Base-by-base conservation (phyloP, 2,888 invertebrate species). In the Leptinotarsa juncta region DNA sequence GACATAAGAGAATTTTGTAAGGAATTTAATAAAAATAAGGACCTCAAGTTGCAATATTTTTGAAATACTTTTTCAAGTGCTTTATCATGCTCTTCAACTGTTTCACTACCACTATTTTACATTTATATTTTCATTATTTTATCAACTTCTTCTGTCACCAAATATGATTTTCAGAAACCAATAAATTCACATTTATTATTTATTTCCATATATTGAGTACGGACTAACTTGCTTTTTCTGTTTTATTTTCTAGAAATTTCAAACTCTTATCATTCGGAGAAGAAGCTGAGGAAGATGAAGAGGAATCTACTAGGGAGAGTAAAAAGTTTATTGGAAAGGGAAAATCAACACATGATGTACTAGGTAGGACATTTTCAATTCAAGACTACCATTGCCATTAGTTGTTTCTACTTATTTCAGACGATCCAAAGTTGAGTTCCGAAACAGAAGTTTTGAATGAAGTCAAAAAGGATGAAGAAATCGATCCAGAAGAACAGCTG, bases 221-320 rank as follows among this genome's bases (percentile, higher is more conserved):
- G 16, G 7, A 42, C 10, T 42, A 42, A 3, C 42, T 42, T 42
- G 42, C 10, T 42, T 42, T 32, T 42, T 42, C 42, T 42, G 42
- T 42, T 42, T 55, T 72, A 50, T 79, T 75, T 84, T 84, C 2
- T 82, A 98, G 97, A 86, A 97, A 99, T 89, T 98, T 97, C 85
- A 97, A 95, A 62, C 90, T 99, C 2, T 89, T 99, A 3, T 99
- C 99, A 0, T 99, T 99, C 88, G 99, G 99, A 0, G 96, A 95
- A 81, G 96, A 96, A 85, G 98, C 98, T 0, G 98, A 98, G 84
- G 98, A 97, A 84, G 98, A 98, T 83, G 98, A 99, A 84, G 95
- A 94, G 76, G 95, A 96, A 86, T 89, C 90, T 1, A 87, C 88
- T 15, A 89, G 88, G 79, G 93, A 93, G 0, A 93, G 91, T 81